These are phyloP conservation scores for Lasiommata megera DNA, from an alignment of 2,888 invertebrate species.

Conservation along the genomic window DNA sequence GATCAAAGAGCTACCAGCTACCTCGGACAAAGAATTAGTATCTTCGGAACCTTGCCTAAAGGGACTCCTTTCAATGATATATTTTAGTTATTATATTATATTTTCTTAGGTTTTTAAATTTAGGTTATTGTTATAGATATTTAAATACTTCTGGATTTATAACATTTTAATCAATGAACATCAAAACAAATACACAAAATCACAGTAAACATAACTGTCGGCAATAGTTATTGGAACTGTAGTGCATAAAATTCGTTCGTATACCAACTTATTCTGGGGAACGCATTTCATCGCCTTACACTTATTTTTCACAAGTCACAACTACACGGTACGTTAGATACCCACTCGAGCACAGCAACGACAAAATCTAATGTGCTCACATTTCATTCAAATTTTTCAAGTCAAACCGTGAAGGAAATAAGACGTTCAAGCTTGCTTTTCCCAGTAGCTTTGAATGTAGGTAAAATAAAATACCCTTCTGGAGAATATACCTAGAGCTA, in stretches of 20 bases:
- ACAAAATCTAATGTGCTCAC: conserved; percentile 39
- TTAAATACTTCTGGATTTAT: too few species aligned
- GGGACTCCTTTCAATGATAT: too few species aligned
- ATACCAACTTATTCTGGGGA: background rate
- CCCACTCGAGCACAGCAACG: conserved; percentile 35
- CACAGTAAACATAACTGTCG: background rate
- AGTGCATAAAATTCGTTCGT: background rate
- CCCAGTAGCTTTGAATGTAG: background rate
- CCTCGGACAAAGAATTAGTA: too few species aligned
- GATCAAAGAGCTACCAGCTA: too few species aligned
- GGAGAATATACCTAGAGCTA: background rate
- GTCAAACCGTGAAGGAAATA: conserved; percentile 11
- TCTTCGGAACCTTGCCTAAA: too few species aligned
- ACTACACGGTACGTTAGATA: conserved; percentile 2
- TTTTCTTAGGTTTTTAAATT: too few species aligned
- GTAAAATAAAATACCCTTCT: conserved; percentile 1
- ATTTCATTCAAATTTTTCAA: conserved; percentile 37
- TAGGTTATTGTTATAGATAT: too few species aligned
- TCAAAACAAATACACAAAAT: too few species aligned
- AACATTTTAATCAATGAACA: too few species aligned
- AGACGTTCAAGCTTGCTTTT: conserved; percentile 10
- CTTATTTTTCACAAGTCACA: conserved; percentile 2
- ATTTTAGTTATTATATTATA: too few species aligned
- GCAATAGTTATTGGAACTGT: background rate
- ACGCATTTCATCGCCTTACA: conserved; percentile 3